A percentile compares a stretch with the other conserved stretches of the same genome.
Conservation (phyloP, 1,140 invertebrate genomes). For the Steinernema khuongi region DNA sequence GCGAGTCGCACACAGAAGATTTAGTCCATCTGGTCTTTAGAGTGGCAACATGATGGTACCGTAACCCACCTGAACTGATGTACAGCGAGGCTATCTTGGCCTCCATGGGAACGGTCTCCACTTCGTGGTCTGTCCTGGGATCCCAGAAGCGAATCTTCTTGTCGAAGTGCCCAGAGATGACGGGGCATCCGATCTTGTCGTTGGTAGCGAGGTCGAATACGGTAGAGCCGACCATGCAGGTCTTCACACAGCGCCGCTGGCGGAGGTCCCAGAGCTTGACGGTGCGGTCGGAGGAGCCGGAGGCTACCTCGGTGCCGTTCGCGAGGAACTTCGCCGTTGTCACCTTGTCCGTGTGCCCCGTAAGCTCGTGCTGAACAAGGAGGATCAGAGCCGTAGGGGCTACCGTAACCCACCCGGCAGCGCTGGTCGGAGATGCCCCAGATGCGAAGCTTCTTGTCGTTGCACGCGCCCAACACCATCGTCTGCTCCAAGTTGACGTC, state of each 20-base stretch:
- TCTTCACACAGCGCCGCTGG: constrained; percentile 83
- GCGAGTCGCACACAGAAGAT: constrained; percentile 29
- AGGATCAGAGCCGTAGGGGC: not conserved
- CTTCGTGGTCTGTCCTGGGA: not conserved
- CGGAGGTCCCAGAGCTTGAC: constrained; percentile 93
- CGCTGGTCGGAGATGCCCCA: constrained; percentile 31
- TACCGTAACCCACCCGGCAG: constrained; percentile 22
- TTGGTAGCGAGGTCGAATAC: constrained; percentile 89
- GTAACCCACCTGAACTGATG: not conserved
- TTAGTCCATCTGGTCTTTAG: constrained; percentile 21
- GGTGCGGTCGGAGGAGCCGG: constrained; percentile 76
- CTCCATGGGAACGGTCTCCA: not conserved
- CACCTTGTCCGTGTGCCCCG: constrained; percentile 90
- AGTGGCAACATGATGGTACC: not conserved
- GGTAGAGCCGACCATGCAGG: constrained; percentile 90
- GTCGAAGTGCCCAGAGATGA: constrained; percentile 96
- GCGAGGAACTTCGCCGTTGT: constrained; percentile 86
- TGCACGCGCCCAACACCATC: constrained; percentile 19
- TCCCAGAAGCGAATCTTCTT: constrained; percentile 95
- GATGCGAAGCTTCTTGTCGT: constrained; percentile 12
- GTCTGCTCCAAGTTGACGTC: constrained; percentile 22
- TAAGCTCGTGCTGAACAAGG: constrained; percentile 79
- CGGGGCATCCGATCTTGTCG: constrained; percentile 70
- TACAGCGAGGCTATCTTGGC: not conserved
- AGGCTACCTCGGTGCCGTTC: constrained; percentile 75